Evolutionary conservation across 2,113 vertebrate species (phyloP).

Genomic region (Corythoichthys haematopterus): DNA sequence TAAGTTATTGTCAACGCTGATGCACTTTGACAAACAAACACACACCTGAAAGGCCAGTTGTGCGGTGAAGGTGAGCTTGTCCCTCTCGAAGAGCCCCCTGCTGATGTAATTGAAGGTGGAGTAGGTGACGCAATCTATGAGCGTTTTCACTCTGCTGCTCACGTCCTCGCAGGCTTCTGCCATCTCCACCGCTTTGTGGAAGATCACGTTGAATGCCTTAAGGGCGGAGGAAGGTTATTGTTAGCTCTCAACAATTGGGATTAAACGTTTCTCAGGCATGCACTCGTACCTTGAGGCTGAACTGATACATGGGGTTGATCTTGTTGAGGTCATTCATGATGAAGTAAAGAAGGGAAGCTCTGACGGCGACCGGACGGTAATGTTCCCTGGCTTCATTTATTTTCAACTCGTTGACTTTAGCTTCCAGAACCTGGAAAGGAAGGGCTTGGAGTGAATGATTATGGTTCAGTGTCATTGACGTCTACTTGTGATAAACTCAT

Average conservation of each 20-base stretch:
- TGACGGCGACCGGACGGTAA: conserved; percentile 74
- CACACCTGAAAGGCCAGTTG: conserved; percentile 71
- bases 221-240: conserved; percentile 5
- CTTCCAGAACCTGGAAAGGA: conserved; percentile 70
- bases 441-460: no score
- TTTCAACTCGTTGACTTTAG: conserved; percentile 77
- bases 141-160: conserved; percentile 66
- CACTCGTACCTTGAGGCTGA: conserved; percentile 74
- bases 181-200: conserved; percentile 73
- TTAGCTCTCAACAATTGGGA: not conserved
- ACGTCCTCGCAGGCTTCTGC: conserved; percentile 66
- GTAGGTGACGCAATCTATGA: conserved; percentile 67
- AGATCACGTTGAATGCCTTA: conserved; percentile 76
- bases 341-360: conserved; percentile 77
- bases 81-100: conserved; percentile 71
- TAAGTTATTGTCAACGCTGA: conserved; percentile 19
- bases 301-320: conserved; percentile 83
- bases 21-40: not conserved
- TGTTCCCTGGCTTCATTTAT: conserved; percentile 75
- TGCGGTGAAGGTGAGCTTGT: conserved; percentile 74
- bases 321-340: conserved; percentile 81
- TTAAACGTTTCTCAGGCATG: no score
- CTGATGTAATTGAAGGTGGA: conserved; percentile 76
- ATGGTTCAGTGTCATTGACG: no score
- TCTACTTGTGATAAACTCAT: no score